A percentile compares a stretch with the other conserved stretches of the same genome.
Conservation (phyloP, 1,140 invertebrate genomes). For the Listronotus bonariensis region DNA sequence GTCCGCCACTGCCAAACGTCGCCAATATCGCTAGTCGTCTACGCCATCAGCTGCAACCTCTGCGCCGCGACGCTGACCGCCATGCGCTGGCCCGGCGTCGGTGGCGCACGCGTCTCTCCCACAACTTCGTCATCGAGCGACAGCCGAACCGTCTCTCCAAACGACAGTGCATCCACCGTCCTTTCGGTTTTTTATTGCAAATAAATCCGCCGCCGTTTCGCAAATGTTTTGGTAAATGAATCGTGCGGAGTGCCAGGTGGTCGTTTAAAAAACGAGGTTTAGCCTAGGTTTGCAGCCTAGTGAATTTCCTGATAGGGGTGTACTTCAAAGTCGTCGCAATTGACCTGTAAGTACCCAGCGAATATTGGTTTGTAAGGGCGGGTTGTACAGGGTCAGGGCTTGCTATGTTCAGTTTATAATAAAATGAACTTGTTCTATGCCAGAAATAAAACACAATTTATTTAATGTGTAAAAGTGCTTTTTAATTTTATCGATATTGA, state of each 20-base stretch:
- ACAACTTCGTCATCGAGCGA: constrained; percentile 30
- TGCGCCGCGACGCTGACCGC: constrained; percentile 24
- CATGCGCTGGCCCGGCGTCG: constrained; percentile 24
- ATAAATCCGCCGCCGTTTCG: constrained; percentile 9
- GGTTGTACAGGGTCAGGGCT: constrained; percentile 16
- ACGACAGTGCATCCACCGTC: constrained; percentile 10
- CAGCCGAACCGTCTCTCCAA: constrained; percentile 27
- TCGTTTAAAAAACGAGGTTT: constrained; percentile 3
- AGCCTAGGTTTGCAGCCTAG: not conserved
- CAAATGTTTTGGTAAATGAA: constrained; percentile 11
- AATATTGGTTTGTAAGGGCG: constrained; percentile 14
- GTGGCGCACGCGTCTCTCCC: constrained; percentile 27
- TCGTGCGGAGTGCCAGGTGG: constrained; percentile 6
- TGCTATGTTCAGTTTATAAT: not conserved
- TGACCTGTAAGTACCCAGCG: constrained; percentile 25
- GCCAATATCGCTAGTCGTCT: no score
- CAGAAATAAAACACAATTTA: no score
- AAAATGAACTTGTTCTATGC: no score
- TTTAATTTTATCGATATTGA: no score
- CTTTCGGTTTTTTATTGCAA: constrained; percentile 25
- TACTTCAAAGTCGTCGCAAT: constrained; percentile 14
- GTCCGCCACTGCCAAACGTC: no score
- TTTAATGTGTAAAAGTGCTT: no score
- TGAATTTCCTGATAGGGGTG: not conserved
- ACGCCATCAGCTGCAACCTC: not conserved